A percentile compares a stretch with the other conserved stretches of the same genome.
These are phyloP conservation scores for Cygnus atratus DNA, from an alignment of 2,113 vertebrate species.

Conservation along the genomic window DNA sequence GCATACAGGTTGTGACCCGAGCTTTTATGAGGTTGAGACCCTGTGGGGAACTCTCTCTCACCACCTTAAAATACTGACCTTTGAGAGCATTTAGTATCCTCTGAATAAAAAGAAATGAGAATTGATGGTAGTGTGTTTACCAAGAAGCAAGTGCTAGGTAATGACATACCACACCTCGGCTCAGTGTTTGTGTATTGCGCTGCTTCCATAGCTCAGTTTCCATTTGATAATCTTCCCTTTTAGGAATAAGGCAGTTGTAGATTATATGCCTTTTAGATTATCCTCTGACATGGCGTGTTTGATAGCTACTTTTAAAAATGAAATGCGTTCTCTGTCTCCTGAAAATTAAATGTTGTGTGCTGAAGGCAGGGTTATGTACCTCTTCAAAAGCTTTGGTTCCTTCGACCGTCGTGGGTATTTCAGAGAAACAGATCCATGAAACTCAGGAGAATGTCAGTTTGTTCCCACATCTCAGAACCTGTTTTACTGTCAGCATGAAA, in stretches of 20 bases:
- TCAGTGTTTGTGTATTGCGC: not conserved
- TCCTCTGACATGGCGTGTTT: not conserved
- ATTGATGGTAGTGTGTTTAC: too few species aligned
- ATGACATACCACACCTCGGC: fast-evolving
- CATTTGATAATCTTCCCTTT: not conserved
- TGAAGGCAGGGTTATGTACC: not conserved
- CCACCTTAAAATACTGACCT: fast-evolving
- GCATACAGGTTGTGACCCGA: fast-evolving
- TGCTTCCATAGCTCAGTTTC: fast-evolving
- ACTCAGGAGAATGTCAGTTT: fast-evolving
- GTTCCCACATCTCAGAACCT: not conserved
- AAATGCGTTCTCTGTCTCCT: not conserved
- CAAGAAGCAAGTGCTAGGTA: not conserved
- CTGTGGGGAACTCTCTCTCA: fast-evolving
- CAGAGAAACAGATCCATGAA: fast-evolving
- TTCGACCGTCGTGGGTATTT: not conserved
- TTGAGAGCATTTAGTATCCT: not conserved
- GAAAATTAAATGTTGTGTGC: not conserved
- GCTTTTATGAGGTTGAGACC: not conserved
- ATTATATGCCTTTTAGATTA: not conserved
- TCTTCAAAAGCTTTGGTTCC: not conserved
- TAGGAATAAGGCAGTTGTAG: fast-evolving
- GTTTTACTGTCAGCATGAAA: fast-evolving
- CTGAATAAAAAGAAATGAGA: not conserved
- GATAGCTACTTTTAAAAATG: not conserved